phyloP scores from a whole-genome alignment of 2,113 vertebrate genomes.

The Lontra canadensis region DNA sequence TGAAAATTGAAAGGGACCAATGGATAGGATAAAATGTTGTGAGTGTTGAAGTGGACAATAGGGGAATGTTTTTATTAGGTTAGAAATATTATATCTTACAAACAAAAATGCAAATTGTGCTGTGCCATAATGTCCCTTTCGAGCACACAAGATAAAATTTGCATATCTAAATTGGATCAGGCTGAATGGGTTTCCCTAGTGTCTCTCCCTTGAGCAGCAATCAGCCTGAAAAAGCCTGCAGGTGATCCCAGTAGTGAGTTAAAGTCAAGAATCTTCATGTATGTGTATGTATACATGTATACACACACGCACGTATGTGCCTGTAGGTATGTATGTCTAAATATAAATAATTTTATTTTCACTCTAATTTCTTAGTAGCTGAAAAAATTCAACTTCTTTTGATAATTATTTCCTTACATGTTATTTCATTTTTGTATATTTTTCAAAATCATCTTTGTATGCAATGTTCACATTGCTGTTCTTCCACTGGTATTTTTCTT shows the following conservation, averaged over 20 bases:
- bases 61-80: slow-evolving; percentile 85
- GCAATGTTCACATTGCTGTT: not conserved
- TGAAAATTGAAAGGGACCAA: slow-evolving; percentile 54
- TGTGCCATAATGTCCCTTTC: slow-evolving; percentile 82
- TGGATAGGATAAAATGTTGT: slow-evolving; percentile 63
- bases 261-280: slow-evolving; percentile 72
- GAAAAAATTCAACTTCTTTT: slow-evolving; percentile 49
- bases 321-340: not conserved
- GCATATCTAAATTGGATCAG: slow-evolving; percentile 92
- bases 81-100: slow-evolving; percentile 86
- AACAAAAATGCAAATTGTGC: slow-evolving; percentile 84
- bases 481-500: not conserved
- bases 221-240: slow-evolving; percentile 78
- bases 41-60: slow-evolving; percentile 74
- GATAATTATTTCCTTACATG: not conserved
- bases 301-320: not conserved
- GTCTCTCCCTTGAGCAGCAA: slow-evolving; percentile 77
- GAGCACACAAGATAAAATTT: slow-evolving; percentile 85
- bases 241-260: slow-evolving; percentile 80
- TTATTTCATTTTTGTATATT: not conserved
- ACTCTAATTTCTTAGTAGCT: slow-evolving; percentile 71
- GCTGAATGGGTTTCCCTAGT: slow-evolving; percentile 82
- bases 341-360: slow-evolving; percentile 34
- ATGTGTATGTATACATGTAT: not conserved
- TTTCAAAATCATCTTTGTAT: not conserved